Base-by-base conservation (phyloP, 2,797 vertebrate species). In the Meda fulgida region DNA sequence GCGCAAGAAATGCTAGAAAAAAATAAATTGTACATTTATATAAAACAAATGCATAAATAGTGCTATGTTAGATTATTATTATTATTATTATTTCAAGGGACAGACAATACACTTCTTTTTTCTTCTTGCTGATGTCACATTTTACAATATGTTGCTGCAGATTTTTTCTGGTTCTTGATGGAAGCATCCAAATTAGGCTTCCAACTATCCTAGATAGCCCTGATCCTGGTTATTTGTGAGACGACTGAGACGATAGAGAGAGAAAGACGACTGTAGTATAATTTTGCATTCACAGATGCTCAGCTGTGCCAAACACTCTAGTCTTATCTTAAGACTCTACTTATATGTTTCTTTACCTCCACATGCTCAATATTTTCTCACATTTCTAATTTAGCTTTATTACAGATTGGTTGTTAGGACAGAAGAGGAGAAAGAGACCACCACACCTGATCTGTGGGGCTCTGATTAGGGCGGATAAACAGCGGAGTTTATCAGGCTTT, bases 241-340 rank as follows among this genome's bases (percentile, higher is more conserved):
- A 63, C 26, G 26, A 63, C 60, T 7, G 13, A 63, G 26, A 60
- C 5, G 11, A 26, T 26, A 60, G 58, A 48, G 81, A 48, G 81
- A 75, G 71, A 34, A 63, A 85, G 94, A 96, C 88, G 93, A 91
- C 91, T 93, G 93, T 96, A 93, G 94, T 93, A 83, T 91, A 71
- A 86, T 88, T 90, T 93, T 93, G 95, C 94, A 95, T 93, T 94
- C 85, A 91, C 90, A 92, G 89, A 94, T 93, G 94, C 92, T 94
- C 90, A 89, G 92, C 84, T 90, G 87, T 80, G 46, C 43, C 91
- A 89, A 91, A 81, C 83, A 86, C 58, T 83, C 91, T 95, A 96
- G 96, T 96, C 93, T 94, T 88, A 92, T 94, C 93, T 95, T 96
- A 94, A 94, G 91, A 90, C 92, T 92, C 86, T 92, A 91, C 89